A percentile compares a stretch with the other conserved stretches of the same genome.
phyloP scores from a whole-genome alignment of 2,797 vertebrate genomes.

The Phalanger gymnotis region DNA sequence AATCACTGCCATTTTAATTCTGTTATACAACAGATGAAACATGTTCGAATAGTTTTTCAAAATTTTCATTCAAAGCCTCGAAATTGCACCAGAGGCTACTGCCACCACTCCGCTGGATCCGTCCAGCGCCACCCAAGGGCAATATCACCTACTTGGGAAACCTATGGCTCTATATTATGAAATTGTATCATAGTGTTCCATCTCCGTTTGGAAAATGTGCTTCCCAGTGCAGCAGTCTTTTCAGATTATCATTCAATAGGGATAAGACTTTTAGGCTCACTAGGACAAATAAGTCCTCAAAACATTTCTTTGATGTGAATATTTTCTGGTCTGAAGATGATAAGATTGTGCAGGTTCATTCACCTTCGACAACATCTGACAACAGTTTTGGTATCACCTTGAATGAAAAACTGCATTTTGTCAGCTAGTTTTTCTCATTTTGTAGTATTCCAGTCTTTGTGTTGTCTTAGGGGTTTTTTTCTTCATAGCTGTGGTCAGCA shows the following conservation, averaged over 20 bases:
- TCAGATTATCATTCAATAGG: not conserved
- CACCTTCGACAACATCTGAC: not conserved
- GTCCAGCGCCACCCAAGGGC: too few relatives aligned
- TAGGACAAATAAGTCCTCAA: not conserved
- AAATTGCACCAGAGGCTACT: too few relatives aligned
- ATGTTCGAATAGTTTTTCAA: too few relatives aligned
- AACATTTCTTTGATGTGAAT: not conserved
- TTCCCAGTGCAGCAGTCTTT: not conserved
- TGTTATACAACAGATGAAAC: too few relatives aligned
- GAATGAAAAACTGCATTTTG: not conserved
- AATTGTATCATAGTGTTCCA: not conserved
- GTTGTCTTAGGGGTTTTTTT: not conserved
- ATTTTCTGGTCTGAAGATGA: not conserved
- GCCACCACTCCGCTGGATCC: too few relatives aligned
- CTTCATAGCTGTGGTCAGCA: not conserved
- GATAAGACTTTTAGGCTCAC: not conserved
- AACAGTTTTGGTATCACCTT: not conserved
- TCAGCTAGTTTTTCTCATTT: not conserved
- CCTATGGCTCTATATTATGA: too few relatives aligned
- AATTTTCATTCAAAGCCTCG: too few relatives aligned
- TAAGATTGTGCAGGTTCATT: not conserved
- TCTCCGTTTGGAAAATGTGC: not conserved
- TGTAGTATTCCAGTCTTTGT: not conserved
- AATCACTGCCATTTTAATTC: too few relatives aligned
- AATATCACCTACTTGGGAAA: too few relatives aligned